A percentile compares a stretch with the other conserved stretches of the same genome.
These are phyloP conservation scores for Aleiodes testaceus DNA, from an alignment of 2,888 invertebrate species.

Conservation along the genomic window DNA sequence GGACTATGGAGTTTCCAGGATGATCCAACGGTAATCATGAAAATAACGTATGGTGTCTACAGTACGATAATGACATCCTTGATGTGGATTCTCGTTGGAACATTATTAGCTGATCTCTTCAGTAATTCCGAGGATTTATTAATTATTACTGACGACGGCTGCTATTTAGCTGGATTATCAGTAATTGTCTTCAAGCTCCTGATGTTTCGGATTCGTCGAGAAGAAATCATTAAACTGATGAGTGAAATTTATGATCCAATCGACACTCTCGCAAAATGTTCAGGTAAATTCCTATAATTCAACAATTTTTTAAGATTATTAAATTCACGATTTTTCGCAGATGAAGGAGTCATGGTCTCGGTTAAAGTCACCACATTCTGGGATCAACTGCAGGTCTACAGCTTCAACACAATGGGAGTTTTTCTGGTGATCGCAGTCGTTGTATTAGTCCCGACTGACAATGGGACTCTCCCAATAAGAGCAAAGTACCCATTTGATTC, in stretches of 20 bases:
- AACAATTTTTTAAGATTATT: too few species aligned
- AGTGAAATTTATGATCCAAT: constrained; percentile 41
- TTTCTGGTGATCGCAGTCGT: constrained; percentile 55
- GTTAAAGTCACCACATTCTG: constrained; percentile 22
- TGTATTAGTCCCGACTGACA: constrained; percentile 56
- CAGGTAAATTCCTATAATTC: constrained; percentile 55
- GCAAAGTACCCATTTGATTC: constrained; percentile 62
- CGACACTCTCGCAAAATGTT: constrained; percentile 49
- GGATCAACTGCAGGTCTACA: constrained; percentile 10
- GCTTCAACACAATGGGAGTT: constrained; percentile 53
- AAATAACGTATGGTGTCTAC: background rate
- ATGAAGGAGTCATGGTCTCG: background rate
- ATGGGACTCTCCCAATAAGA: constrained; percentile 60
- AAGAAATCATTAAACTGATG: constrained; percentile 42
- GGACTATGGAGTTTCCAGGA: background rate
- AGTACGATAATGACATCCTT: background rate
- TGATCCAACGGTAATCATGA: background rate
- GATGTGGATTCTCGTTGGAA: constrained; percentile 45
- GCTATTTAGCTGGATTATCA: constrained; percentile 54
- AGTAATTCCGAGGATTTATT: constrained; percentile 51
- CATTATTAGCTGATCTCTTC: constrained; percentile 52
- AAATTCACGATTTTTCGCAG: background rate
- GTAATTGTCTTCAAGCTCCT: constrained; percentile 56
- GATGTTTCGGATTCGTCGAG: constrained; percentile 47
- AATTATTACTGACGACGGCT: constrained; percentile 56